Percentiles rank a stretch among this genome's conserved stretches.
Conservation (phyloP, 2,888 invertebrate species). For the Dasypogon diadema region DNA sequence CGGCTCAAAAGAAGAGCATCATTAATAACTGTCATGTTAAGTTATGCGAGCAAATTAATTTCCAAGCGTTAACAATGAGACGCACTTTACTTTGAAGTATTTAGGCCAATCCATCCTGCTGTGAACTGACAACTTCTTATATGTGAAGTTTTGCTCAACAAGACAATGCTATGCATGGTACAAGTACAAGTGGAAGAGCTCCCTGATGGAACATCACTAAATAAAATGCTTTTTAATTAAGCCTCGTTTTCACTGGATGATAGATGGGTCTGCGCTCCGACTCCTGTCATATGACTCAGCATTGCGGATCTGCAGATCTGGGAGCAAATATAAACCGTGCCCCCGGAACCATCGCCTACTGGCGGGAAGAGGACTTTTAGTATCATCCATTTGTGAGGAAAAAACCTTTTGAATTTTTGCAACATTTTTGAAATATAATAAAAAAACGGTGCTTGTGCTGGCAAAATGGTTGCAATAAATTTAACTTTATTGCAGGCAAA, state of each 20-base stretch:
- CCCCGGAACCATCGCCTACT: neutral
- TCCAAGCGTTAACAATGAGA: constrained; percentile 28
- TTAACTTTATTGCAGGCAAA: neutral
- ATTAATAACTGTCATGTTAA: constrained; percentile 48
- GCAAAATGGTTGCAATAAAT: constrained; percentile 5
- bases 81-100: constrained; percentile 34
- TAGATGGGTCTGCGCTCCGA: constrained; percentile 9
- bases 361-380: neutral
- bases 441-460: neutral
- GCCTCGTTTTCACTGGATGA: constrained; percentile 25
- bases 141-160: constrained; percentile 26
- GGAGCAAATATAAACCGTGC: neutral
- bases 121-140: constrained; percentile 43
- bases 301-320: neutral
- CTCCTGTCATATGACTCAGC: constrained; percentile 11
- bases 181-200: constrained; percentile 18
- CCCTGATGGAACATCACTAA: constrained; percentile 41
- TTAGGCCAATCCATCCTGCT: constrained; percentile 28
- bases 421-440: neutral
- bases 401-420: neutral
- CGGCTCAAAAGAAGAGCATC: neutral
- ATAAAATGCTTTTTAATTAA: constrained; percentile 43
- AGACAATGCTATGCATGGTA: constrained; percentile 18
- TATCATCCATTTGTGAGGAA: neutral
- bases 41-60: constrained; percentile 47